Conservation (phyloP, 2,888 invertebrate genomes). For the Melipona beecheii region DNA sequence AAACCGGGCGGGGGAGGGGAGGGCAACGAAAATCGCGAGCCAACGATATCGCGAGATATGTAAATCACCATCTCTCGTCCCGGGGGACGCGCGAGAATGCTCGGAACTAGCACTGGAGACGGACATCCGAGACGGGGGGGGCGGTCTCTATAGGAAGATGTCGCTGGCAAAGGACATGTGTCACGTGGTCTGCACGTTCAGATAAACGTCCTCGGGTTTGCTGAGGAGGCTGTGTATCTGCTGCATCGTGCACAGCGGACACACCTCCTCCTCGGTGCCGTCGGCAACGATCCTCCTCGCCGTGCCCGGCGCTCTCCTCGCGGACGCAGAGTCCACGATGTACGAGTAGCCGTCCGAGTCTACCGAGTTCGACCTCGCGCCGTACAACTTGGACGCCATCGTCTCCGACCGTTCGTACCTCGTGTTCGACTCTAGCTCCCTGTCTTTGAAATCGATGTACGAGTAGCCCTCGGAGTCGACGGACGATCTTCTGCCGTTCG, state of each 20-base stretch:
- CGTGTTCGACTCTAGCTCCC: slow-evolving; percentile 57
- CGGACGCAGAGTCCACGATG: slow-evolving; percentile 71
- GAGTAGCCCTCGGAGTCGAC: slow-evolving; percentile 80
- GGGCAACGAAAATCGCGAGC: slow-evolving; percentile 25
- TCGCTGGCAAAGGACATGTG: slow-evolving; percentile 58
- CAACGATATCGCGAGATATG: slow-evolving; percentile 68
- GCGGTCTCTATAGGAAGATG: slow-evolving; percentile 58
- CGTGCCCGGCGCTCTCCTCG: slow-evolving; percentile 70
- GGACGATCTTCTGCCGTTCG: slow-evolving; percentile 69
- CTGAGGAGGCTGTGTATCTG: slow-evolving; percentile 79
- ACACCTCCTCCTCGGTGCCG: slow-evolving; percentile 78
- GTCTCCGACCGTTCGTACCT: slow-evolving; percentile 52
- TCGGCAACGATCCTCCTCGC: slow-evolving; percentile 72
- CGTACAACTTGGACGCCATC: slow-evolving; percentile 36
- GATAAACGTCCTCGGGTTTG: slow-evolving; percentile 77
- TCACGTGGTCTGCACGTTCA: slow-evolving; percentile 71
- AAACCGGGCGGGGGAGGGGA: slow-evolving; percentile 18
- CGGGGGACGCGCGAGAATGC: background rate
- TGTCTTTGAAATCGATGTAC: slow-evolving; percentile 76
- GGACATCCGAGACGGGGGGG: slow-evolving; percentile 44
- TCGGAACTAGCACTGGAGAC: background rate
- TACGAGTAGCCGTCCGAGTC: slow-evolving; percentile 79
- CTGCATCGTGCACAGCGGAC: slow-evolving; percentile 81
- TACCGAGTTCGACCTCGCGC: slow-evolving; percentile 62
- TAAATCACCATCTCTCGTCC: slow-evolving; percentile 44